A percentile compares a stretch with the other conserved stretches of the same genome.
phyloP scores from a whole-genome alignment of 2,888 invertebrate species.

The Sepiola atlantica region DNA sequence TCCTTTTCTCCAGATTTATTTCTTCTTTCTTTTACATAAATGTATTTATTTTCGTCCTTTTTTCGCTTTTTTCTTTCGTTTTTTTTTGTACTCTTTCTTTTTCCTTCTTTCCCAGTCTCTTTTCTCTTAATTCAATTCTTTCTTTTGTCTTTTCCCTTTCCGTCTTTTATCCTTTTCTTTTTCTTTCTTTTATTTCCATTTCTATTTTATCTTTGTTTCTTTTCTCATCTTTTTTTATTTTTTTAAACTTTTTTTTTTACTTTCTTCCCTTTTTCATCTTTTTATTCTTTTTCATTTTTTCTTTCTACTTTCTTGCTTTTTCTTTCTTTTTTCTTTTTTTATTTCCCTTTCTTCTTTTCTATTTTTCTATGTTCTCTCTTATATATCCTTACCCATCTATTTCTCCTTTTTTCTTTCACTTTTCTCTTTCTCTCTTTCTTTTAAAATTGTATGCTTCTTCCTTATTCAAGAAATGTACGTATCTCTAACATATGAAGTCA shows the following conservation, averaged over 20 bases:
- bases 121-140: not conserved
- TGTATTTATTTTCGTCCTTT: not conserved
- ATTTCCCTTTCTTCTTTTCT: not conserved
- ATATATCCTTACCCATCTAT: no score
- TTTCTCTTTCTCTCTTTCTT: no score
- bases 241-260: no score
- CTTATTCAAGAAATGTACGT: no score
- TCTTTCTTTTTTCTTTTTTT: no score
- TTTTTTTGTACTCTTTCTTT: not conserved
- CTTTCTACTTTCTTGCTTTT: not conserved
- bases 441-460: no score
- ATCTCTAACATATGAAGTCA: no score
- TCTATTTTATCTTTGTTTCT: no score
- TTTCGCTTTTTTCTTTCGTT: not conserved
- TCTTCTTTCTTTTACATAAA: not conserved
- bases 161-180: no score
- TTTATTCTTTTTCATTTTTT: not conserved
- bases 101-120: not conserved
- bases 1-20: not conserved
- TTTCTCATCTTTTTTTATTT: no score
- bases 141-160: not conserved
- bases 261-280: not conserved
- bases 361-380: not conserved
- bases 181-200: no score
- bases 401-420: no score